phyloP scores from a whole-genome alignment of 2,797 vertebrate genomes.

The Channallabes apus region DNA sequence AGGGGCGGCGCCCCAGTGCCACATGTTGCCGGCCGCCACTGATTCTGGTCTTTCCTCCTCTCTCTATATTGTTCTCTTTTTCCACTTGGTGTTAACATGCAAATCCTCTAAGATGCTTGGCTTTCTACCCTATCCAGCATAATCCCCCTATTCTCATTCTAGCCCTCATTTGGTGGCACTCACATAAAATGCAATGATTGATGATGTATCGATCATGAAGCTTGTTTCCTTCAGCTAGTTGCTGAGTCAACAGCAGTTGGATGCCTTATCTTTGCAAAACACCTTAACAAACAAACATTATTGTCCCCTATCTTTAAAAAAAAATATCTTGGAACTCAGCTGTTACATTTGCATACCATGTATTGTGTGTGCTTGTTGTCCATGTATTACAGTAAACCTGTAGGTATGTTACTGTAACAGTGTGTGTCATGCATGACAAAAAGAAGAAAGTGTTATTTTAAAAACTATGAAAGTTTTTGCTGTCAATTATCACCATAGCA shows the following conservation, averaged over 20 bases:
- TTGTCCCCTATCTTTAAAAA: background rate
- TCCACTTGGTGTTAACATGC: slow-evolving; percentile 38
- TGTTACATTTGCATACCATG: slow-evolving; percentile 15
- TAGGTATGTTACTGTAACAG: background rate
- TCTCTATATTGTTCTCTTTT: slow-evolving; percentile 28
- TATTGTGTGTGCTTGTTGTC: background rate
- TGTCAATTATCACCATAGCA: slow-evolving; percentile 28
- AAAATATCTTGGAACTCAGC: slow-evolving; percentile 10
- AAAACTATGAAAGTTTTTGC: background rate
- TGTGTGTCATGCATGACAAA: background rate
- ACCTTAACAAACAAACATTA: slow-evolving; percentile 63
- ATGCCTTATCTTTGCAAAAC: slow-evolving; percentile 70
- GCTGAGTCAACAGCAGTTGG: slow-evolving; percentile 70
- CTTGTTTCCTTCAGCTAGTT: slow-evolving; percentile 65
- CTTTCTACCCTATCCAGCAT: slow-evolving; percentile 40
- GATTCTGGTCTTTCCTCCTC: slow-evolving; percentile 18
- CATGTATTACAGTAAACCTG: background rate
- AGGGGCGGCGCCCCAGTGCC: no score
- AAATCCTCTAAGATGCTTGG: slow-evolving; percentile 51
- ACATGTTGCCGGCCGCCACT: background rate
- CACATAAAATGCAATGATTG: slow-evolving; percentile 74
- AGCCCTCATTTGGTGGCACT: slow-evolving; percentile 66
- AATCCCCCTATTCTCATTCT: slow-evolving; percentile 74
- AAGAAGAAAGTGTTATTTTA: no score
- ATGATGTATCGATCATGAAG: slow-evolving; percentile 75